Evolutionary conservation across 2,888 invertebrate species (phyloP).

Genomic region (Melikaiella ostensackeni): DNA sequence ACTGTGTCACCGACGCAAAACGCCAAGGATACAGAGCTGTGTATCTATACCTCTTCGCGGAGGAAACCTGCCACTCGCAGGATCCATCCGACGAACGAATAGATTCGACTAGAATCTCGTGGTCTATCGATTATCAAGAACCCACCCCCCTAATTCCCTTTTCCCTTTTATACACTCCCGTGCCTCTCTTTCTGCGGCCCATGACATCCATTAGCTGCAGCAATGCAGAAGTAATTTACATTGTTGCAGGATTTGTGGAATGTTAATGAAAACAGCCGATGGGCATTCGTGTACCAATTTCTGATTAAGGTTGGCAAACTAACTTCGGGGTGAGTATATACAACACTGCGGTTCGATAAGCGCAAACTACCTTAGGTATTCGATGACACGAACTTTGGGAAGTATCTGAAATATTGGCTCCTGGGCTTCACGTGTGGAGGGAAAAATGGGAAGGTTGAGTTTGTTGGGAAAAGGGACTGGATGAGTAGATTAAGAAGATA

Average conservation of each 20-base stretch:
- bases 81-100: conserved; percentile 53
- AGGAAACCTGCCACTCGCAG: conserved; percentile 53
- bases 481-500: neutral
- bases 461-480: neutral
- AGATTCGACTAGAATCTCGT: conserved; percentile 56
- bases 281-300: conserved; percentile 64
- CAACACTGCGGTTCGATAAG: conserved; percentile 21
- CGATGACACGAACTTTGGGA: conserved; percentile 12
- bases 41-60: conserved; percentile 41
- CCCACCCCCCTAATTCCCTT: conserved; percentile 46
- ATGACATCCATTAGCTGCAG: conserved; percentile 71
- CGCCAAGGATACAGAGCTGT: conserved; percentile 2
- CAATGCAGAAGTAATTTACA: conserved; percentile 74
- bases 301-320: conserved; percentile 64
- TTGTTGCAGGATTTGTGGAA: conserved; percentile 75
- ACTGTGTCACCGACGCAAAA: conserved; percentile 33
- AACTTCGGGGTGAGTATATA: conserved; percentile 5
- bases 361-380: conserved; percentile 17
- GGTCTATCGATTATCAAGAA: conserved; percentile 66
- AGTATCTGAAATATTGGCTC: conserved; percentile 1
- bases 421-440: neutral
- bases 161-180: conserved; percentile 44
- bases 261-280: conserved; percentile 73
- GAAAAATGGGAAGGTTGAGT: neutral
- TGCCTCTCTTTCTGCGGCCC: conserved; percentile 50